These are phyloP conservation scores for Podiceps cristatus DNA, from an alignment of 2,113 vertebrate genomes.

Conservation along the genomic window DNA sequence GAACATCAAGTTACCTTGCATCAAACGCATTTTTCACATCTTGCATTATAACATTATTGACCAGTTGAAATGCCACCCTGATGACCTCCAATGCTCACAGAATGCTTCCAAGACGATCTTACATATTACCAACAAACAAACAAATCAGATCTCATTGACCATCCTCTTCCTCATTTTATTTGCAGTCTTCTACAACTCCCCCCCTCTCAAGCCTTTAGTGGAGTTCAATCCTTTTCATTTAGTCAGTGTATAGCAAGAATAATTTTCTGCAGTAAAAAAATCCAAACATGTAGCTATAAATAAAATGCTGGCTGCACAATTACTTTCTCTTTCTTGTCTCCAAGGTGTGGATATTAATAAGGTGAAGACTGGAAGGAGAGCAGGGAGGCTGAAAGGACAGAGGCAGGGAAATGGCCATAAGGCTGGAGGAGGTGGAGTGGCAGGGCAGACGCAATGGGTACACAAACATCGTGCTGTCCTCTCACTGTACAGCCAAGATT, in stretches of 20 bases:
- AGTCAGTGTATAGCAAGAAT: neutral
- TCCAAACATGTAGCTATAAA: neutral
- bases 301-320: neutral
- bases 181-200: neutral
- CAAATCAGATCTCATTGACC: neutral
- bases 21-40: fast-evolving
- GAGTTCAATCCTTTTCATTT: neutral
- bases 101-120: neutral
- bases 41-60: neutral
- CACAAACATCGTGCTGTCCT: neutral
- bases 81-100: neutral
- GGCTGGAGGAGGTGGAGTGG: neutral
- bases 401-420: neutral
- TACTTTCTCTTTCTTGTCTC: neutral
- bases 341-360: neutral
- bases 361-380: neutral
- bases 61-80: neutral
- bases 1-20: neutral
- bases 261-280: neutral
- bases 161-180: neutral
- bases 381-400: neutral
- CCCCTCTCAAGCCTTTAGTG: neutral
- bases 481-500: neutral
- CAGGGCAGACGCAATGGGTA: neutral
- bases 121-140: neutral